Conservation (phyloP, 2,797 vertebrate species). For the Syngnathus rostellatus region DNA sequence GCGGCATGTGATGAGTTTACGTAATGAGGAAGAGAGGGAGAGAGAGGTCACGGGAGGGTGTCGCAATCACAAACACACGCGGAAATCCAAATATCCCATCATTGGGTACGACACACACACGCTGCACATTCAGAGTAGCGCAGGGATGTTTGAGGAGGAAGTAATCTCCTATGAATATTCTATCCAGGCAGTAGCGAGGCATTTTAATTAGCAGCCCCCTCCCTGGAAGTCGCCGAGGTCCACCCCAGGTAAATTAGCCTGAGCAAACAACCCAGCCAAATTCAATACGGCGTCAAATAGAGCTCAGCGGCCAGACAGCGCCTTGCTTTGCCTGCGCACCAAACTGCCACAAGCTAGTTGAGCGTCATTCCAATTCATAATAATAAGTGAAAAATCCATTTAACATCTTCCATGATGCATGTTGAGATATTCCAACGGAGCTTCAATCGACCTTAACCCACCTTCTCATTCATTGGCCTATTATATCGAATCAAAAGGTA, state of each 20-base stretch:
- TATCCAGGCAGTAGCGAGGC: conserved; percentile 45
- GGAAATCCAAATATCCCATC: neutral
- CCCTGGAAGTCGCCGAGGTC: conserved; percentile 41
- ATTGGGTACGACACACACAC: neutral
- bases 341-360: neutral
- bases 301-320: conserved; percentile 31
- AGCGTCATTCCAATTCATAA: too few relatives aligned
- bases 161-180: conserved; percentile 61
- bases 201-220: conserved; percentile 62
- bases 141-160: conserved; percentile 31
- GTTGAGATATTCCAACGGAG: neutral
- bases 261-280: conserved; percentile 48
- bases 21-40: conserved; percentile 13
- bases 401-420: too few relatives aligned
- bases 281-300: conserved; percentile 52
- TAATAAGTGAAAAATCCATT: too few relatives aligned
- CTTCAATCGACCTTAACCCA: conserved; percentile 23
- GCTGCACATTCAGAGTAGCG: conserved; percentile 7
- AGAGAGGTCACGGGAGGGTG: conserved; percentile 27
- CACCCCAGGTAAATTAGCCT: conserved; percentile 54
- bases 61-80: conserved; percentile 5
- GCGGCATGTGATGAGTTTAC: conserved; percentile 19
- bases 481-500: conserved; percentile 14
- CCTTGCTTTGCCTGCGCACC: conserved; percentile 14
- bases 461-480: conserved; percentile 9